Evolutionary conservation across 2,888 invertebrate species (phyloP), one percentile per base, ranked within the genome.

Genomic region (Timema podura): DNA sequence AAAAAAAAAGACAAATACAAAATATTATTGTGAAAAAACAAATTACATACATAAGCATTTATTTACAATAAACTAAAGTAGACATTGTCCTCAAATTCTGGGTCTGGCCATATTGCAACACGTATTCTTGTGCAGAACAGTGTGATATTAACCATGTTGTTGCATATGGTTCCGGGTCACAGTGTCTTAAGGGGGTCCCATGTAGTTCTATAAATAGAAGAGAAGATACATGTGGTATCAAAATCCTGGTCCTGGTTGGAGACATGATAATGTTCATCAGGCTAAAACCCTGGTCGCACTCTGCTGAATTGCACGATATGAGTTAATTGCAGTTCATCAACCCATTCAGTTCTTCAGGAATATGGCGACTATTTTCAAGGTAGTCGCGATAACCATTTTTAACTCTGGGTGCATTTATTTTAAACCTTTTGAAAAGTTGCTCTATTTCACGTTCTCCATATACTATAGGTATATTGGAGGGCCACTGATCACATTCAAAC

Each of bases 301-400:
- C 57, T 16, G 1, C 1, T 57, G 57, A 57, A 57, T n/a, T 57
- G n/a, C 54, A 54, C 3, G n/a, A 8, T n/a, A 57, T 57, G 15
- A 57, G 57, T 57, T 57, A 13, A n/a, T 5, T n/a, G 57, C 57
- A 57, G 9, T 57, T 57, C 57, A 57, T 6, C 13, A 57, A 57
- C 57, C 9, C 13, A 57, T 57, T 57, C 30, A 57, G 57, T 57
- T 57, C 57, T 57, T n/a, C 9, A 57, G n/a, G 57, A 13, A 57
- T 0, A 57, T 9, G 15, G 1, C 13, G 57, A 5, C 0, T 57
- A 9, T 57, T 57, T 9, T 57, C 13, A 57, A 57, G 57, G 30
- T 57, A 57, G 5, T 57, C 8, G 15, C 57, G 13, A n/a, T 13
- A 57, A 57, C 15, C 57, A 57, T 57, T 57, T 57, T 57, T 8